These are phyloP conservation scores for Andrena chrysosceles DNA, from an alignment of 2,888 invertebrate species.

Conservation along the genomic window DNA sequence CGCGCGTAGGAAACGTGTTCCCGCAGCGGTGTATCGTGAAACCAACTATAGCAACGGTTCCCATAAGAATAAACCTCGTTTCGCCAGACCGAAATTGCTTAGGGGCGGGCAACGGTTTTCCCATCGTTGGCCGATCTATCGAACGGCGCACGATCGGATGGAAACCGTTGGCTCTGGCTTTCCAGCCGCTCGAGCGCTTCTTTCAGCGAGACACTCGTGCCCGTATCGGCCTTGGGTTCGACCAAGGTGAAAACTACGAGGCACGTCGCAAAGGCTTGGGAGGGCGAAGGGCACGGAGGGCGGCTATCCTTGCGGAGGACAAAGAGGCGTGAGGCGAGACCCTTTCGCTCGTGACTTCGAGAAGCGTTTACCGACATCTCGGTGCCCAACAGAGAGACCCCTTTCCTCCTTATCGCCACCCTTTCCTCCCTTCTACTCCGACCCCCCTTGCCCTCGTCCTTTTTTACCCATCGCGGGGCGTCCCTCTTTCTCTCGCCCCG, in stretches of 20 bases:
- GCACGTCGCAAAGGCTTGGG: conserved; percentile 8
- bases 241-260: not conserved
- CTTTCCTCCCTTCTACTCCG: conserved; percentile 11
- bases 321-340: conserved; percentile 16
- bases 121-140: not conserved
- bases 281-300: not conserved
- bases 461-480: conserved; percentile 11
- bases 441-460: conserved; percentile 7
- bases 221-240: conserved; percentile 5
- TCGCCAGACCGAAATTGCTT: not conserved
- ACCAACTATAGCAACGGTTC: not conserved
- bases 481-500: conserved; percentile 46
- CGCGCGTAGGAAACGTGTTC: conserved; percentile 1
- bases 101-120: not conserved
- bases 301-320: conserved; percentile 34
- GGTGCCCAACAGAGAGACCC: conserved; percentile 38
- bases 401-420: conserved; percentile 50
- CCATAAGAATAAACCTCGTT: conserved; percentile 10
- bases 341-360: conserved; percentile 53
- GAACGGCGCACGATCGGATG: not conserved
- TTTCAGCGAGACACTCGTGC: not conserved
- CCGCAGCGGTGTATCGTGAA: not conserved
- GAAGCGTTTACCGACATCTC: conserved; percentile 65
- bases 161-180: not conserved
- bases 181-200: not conserved